Conservation (phyloP, 1,140 invertebrate species). For the Psix sp. region DNA sequence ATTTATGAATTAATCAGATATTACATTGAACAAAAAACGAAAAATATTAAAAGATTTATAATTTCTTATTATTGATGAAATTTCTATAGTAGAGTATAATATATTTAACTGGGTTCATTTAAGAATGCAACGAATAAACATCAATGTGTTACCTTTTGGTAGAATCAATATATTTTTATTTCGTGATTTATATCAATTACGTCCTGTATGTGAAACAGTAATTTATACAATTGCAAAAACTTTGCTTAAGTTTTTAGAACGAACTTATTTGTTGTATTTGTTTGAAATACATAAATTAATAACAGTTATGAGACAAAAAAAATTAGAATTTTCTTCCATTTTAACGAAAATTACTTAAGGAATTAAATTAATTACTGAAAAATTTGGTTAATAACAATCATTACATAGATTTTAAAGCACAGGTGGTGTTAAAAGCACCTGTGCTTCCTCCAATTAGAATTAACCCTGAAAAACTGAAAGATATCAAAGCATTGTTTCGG, state of each 20-base stretch:
- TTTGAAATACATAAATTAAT: conserved; percentile 57
- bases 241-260: conserved; percentile 10
- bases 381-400: conserved; percentile 5
- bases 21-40: background rate
- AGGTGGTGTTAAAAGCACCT: no score
- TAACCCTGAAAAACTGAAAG: no score
- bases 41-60: conserved; percentile 33
- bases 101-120: conserved; percentile 58
- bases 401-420: no score
- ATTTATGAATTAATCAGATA: conserved; percentile 1
- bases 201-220: conserved; percentile 38
- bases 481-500: no score
- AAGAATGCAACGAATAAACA: conserved; percentile 65
- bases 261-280: conserved; percentile 36
- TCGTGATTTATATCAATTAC: conserved; percentile 60
- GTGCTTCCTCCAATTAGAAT: no score
- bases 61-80: conserved; percentile 71
- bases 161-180: conserved; percentile 56
- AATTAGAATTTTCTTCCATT: conserved; percentile 50
- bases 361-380: conserved; percentile 31
- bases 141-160: conserved; percentile 54
- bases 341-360: conserved; percentile 43
- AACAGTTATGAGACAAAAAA: conserved; percentile 60
- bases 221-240: conserved; percentile 33
- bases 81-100: conserved; percentile 66